Conservation (phyloP, 2,797 vertebrate species). For the Acipenser transmontanus region DNA sequence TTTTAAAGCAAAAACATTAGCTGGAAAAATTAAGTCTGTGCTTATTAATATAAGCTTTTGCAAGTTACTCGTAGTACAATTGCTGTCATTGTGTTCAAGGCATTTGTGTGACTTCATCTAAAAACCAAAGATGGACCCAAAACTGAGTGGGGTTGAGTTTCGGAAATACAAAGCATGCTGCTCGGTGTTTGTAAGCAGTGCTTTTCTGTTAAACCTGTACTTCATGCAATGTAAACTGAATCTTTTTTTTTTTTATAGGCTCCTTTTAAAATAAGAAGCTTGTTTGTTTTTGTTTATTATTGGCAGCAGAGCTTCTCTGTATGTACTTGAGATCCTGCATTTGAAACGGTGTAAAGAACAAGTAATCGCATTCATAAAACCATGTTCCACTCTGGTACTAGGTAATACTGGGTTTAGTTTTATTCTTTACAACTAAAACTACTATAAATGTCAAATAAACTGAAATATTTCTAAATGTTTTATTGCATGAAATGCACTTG, state of each 20-base stretch:
- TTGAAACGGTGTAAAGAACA: conserved; percentile 38
- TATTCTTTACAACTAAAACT: conserved; percentile 37
- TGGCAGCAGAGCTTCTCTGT: conserved; percentile 40
- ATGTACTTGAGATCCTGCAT: conserved; percentile 43
- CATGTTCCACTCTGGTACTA: conserved; percentile 35
- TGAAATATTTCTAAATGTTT: conserved; percentile 47
- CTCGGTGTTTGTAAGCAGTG: conserved; percentile 9
- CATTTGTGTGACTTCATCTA: neutral
- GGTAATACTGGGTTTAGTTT: conserved; percentile 38
- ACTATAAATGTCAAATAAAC: conserved; percentile 45
- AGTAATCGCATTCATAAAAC: conserved; percentile 31
- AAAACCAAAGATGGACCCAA: conserved; percentile 6
- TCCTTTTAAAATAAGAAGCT: conserved; percentile 53
- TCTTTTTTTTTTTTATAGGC: conserved; percentile 33
- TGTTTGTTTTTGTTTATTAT: conserved; percentile 39
- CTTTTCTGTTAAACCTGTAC: conserved; percentile 51
- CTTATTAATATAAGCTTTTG: conserved; percentile 3
- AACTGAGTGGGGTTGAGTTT: neutral
- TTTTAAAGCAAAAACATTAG: neutral
- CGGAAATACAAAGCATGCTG: conserved; percentile 22
- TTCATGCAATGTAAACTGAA: conserved; percentile 45
- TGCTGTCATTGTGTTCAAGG: neutral
- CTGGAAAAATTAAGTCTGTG: neutral
- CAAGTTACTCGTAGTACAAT: neutral
- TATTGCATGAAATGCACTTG: neutral